Conservation (phyloP, 2,888 invertebrate species). For the Calameuta idolon region DNA sequence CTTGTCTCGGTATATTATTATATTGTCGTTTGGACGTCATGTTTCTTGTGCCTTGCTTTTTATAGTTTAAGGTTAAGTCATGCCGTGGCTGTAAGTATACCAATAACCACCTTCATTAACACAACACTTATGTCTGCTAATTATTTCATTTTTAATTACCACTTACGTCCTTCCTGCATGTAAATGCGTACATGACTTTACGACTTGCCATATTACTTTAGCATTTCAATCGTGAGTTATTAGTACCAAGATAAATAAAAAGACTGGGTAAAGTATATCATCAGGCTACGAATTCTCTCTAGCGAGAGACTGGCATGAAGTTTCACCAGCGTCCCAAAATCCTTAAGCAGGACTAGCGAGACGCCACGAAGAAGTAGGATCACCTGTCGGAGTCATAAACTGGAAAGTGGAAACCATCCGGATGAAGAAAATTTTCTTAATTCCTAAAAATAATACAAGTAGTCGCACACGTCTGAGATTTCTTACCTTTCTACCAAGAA, state of each 20-base stretch:
- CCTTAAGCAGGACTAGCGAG: background rate
- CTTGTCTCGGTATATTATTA: background rate
- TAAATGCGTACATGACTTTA: background rate
- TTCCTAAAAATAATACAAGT: background rate
- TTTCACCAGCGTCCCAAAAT: background rate
- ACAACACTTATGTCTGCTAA: background rate
- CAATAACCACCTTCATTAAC: background rate
- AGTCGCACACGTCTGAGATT: background rate
- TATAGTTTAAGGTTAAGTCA: background rate
- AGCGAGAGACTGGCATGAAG: background rate
- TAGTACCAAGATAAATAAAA: background rate
- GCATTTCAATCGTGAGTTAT: background rate
- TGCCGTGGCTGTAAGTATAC: background rate
- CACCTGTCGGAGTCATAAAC: background rate
- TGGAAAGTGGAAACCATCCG: background rate
- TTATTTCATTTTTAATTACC: background rate
- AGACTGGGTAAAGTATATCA: background rate
- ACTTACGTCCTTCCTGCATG: background rate
- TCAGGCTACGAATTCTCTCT: background rate
- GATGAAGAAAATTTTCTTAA: background rate
- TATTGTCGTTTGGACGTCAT: background rate
- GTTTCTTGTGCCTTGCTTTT: background rate
- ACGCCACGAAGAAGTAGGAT: background rate
- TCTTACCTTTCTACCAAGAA: background rate
- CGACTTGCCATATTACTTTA: constrained; percentile 4